phyloP scores from a whole-genome alignment of 2,797 vertebrate genomes.

The Bovichtus variegatus region DNA sequence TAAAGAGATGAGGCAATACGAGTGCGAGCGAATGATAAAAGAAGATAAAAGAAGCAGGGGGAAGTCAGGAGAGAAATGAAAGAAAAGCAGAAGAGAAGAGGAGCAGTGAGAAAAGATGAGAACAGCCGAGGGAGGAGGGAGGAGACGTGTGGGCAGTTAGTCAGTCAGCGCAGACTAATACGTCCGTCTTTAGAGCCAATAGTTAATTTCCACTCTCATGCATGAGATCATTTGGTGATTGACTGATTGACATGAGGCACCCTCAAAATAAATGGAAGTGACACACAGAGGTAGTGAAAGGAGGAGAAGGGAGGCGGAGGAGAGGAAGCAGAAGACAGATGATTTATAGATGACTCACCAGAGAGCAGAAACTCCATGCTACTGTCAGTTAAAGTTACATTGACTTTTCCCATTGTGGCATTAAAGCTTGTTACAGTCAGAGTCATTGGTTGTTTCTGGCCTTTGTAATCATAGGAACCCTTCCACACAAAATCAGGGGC shows the following conservation, averaged over 20 bases:
- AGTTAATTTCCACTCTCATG: constrained; percentile 79
- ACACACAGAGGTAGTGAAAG: constrained; percentile 62
- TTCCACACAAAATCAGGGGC: constrained; percentile 97
- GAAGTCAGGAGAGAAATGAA: not conserved
- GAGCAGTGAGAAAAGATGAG: not conserved
- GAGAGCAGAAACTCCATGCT: constrained; percentile 93
- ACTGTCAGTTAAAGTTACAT: constrained; percentile 92
- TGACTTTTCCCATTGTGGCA: constrained; percentile 92
- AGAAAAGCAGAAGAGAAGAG: not conserved
- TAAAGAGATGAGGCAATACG: constrained; percentile 37
- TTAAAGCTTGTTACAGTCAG: constrained; percentile 94
- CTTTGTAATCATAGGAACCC: constrained; percentile 95
- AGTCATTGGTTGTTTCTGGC: constrained; percentile 94
- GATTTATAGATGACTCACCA: constrained; percentile 87
- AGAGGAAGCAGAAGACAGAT: constrained; percentile 57
- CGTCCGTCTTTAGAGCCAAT: constrained; percentile 69
- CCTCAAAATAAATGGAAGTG: constrained; percentile 77
- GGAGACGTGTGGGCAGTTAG: constrained; percentile 56
- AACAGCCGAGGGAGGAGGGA: constrained; percentile 10
- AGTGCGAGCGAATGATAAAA: constrained; percentile 21
- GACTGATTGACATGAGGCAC: constrained; percentile 77
- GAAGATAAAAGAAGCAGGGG: not conserved
- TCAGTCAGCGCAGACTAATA: constrained; percentile 53
- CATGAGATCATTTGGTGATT: constrained; percentile 76
- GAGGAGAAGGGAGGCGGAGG: constrained; percentile 46